Percentiles rank a stretch among this genome's conserved stretches.
phyloP scores from a whole-genome alignment of 1,140 invertebrate species.

The Whitmania pigra region DNA sequence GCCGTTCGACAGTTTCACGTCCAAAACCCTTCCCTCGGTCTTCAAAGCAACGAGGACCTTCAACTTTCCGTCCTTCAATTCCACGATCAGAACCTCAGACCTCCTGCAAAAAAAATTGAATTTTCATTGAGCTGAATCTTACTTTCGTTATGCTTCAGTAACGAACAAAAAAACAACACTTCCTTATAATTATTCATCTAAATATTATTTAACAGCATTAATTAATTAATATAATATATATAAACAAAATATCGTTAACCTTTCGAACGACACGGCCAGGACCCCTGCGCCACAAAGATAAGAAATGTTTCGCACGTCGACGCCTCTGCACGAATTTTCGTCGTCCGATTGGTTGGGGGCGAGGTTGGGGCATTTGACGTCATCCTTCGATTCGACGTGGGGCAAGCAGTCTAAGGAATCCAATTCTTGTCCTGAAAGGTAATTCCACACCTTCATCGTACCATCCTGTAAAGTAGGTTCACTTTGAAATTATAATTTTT shows the following conservation, averaged over 20 bases:
- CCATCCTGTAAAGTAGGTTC: slow-evolving; percentile 9
- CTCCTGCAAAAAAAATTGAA: too few species aligned
- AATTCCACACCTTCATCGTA: slow-evolving; percentile 17
- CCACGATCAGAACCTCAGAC: too few species aligned
- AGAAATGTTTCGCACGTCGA: background rate
- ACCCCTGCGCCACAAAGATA: background rate
- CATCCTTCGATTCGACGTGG: background rate
- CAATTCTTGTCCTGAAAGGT: slow-evolving; percentile 12
- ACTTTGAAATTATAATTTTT: too few species aligned
- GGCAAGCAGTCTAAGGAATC: background rate
- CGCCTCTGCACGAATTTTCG: background rate
- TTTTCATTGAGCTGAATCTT: too few species aligned
- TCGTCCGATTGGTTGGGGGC: slow-evolving; percentile 3
- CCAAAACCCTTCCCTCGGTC: too few species aligned
- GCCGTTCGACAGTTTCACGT: too few species aligned
- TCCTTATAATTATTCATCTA: too few species aligned
- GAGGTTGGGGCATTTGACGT: background rate
- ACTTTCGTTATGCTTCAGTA: too few species aligned
- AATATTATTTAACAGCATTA: too few species aligned
- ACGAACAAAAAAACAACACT: too few species aligned
- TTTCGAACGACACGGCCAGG: background rate
- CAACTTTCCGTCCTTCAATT: too few species aligned
- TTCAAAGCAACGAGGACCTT: too few species aligned
- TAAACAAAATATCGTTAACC: background rate
- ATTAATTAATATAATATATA: background rate